Conservation (phyloP, 2,888 invertebrate genomes). For the Hydriomena furcata region DNA sequence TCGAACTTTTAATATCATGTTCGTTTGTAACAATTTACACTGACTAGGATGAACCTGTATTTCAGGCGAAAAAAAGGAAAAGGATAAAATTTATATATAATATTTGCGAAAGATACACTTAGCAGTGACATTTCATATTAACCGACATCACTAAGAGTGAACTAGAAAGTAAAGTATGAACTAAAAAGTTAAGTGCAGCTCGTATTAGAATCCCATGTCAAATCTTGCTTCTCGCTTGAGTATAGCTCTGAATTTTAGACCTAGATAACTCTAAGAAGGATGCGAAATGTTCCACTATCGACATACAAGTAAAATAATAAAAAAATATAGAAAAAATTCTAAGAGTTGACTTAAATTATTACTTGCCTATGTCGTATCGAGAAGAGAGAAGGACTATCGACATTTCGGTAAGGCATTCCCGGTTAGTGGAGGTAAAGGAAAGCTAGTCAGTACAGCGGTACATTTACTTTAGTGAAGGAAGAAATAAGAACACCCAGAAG, state of each 20-base stretch:
- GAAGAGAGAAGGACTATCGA: constrained; percentile 28
- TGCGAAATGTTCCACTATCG: constrained; percentile 1
- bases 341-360: constrained; percentile 19
- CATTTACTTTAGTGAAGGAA: constrained; percentile 17
- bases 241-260: neutral
- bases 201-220: too few species aligned
- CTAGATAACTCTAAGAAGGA: neutral
- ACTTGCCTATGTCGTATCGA: constrained; percentile 27
- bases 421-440: constrained; percentile 29
- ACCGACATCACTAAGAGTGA: too few species aligned
- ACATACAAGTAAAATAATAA: constrained; percentile 9
- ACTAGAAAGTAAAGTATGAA: too few species aligned
- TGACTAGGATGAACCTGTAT: too few species aligned
- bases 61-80: too few species aligned
- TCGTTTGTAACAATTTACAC: too few species aligned
- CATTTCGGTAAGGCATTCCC: constrained; percentile 29
- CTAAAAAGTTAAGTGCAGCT: too few species aligned
- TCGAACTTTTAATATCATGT: too few species aligned
- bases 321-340: constrained; percentile 1
- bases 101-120: too few species aligned
- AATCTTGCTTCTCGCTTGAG: neutral
- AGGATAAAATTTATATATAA: too few species aligned
- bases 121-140: too few species aligned
- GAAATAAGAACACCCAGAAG: constrained; percentile 2
- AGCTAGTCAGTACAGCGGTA: constrained; percentile 23